Percentiles rank a stretch among this genome's conserved stretches.
Conservation (phyloP, 53 echinoderm and acorn worm genomes). For the Henricia sp. region DNA sequence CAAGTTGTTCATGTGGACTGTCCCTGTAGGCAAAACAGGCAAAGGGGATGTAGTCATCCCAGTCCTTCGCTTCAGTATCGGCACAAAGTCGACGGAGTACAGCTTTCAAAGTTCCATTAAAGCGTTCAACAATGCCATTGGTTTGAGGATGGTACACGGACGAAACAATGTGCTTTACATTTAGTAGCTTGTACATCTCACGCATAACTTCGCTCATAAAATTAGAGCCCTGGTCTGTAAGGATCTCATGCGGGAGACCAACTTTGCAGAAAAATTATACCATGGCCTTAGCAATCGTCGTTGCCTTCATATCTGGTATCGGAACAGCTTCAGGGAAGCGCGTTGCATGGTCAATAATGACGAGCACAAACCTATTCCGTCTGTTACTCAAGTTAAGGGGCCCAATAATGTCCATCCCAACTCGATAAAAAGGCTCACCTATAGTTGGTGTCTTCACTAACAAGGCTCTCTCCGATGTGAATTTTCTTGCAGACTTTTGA, state of each 20-base stretch:
- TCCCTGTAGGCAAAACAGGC: slow-evolving; percentile 19
- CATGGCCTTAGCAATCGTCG: neutral
- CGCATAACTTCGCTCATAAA: slow-evolving; percentile 13
- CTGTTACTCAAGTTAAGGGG: slow-evolving; percentile 22
- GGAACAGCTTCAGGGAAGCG: slow-evolving; percentile 28
- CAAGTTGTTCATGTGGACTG: slow-evolving; percentile 13
- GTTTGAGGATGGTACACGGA: slow-evolving; percentile 26
- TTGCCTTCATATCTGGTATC: slow-evolving; percentile 36
- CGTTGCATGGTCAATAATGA: slow-evolving; percentile 9
- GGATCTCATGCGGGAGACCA: neutral
- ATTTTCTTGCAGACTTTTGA: neutral
- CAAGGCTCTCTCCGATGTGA: slow-evolving; percentile 12
- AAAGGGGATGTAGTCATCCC: slow-evolving; percentile 8
- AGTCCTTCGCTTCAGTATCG: neutral
- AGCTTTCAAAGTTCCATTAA: slow-evolving; percentile 21
- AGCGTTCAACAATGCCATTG: slow-evolving; percentile 6
- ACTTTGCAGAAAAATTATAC: slow-evolving; percentile 12
- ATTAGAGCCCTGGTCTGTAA: neutral
- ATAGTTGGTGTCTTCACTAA: slow-evolving; percentile 3
- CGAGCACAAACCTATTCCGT: slow-evolving; percentile 1
- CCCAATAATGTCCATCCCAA: slow-evolving; percentile 2
- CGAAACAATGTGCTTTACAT: slow-evolving; percentile 9
- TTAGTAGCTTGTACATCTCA: neutral
- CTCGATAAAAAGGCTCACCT: slow-evolving; percentile 4
- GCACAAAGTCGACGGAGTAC: slow-evolving; percentile 3